Conservation (phyloP, 2,888 invertebrate species). For the Gortyna flavago region DNA sequence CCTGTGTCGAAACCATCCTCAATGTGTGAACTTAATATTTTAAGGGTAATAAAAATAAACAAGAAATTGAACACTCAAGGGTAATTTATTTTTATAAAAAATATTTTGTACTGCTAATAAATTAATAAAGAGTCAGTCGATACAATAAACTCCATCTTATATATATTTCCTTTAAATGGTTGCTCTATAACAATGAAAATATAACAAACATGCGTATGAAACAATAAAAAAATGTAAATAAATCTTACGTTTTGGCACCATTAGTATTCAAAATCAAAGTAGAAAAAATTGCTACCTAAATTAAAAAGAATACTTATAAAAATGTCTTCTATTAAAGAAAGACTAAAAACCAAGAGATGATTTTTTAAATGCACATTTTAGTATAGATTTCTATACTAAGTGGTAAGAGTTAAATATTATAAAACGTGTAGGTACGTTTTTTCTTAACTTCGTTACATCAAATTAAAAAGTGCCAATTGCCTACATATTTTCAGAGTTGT, state of each 20-base stretch:
- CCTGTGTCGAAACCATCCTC: not conserved
- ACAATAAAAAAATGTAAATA: conserved; percentile 29
- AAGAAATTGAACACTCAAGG: conserved; percentile 62
- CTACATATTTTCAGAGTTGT: not conserved
- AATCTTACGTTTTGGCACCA: conserved; percentile 47
- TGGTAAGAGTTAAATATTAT: not conserved
- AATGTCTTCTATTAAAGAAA: not conserved
- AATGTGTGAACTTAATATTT: not conserved
- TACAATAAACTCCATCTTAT: conserved; percentile 57
- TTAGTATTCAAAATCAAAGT: conserved; percentile 29
- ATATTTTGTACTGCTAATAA: conserved; percentile 71
- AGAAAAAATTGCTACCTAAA: conserved; percentile 4
- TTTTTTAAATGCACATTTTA: conserved; percentile 14
- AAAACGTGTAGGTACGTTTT: too few species aligned
- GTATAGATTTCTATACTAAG: conserved; percentile 10
- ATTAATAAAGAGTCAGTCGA: conserved; percentile 69
- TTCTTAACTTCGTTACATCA: not conserved
- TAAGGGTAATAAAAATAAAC: conserved; percentile 5
- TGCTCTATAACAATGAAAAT: conserved; percentile 72
- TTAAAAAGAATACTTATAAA: not conserved
- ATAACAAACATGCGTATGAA: conserved; percentile 41
- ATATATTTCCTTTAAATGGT: conserved; percentile 37
- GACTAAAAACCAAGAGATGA: not conserved
- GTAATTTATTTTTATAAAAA: conserved; percentile 76
- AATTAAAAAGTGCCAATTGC: not conserved